These are phyloP conservation scores for Euborellia annulipes DNA, from an alignment of 1,140 invertebrate genomes.

Conservation along the genomic window DNA sequence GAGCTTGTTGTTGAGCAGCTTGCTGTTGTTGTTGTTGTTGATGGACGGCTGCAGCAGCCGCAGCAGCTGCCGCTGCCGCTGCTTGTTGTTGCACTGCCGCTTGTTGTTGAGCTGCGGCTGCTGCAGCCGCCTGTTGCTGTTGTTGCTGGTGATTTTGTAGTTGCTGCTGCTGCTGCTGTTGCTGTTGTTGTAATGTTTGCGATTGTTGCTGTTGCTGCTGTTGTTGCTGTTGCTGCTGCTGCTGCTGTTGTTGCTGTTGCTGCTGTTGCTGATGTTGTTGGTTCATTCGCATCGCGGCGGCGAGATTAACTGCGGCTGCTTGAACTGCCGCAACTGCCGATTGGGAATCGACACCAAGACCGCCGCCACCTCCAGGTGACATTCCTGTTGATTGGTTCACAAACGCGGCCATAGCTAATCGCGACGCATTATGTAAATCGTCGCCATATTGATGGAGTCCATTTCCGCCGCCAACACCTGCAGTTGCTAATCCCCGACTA, in stretches of 20 bases:
- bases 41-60: conserved; percentile 7
- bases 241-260: conserved; percentile 35
- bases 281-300: conserved; percentile 61
- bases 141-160: conserved; percentile 19
- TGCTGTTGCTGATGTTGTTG: conserved; percentile 30
- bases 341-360: conserved; percentile 24
- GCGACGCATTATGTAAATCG: conserved; percentile 50
- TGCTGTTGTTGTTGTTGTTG: conserved; percentile 38
- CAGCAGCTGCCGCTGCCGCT: conserved; percentile 15
- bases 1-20: conserved; percentile 21
- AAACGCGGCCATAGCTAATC: conserved; percentile 57
- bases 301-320: conserved; percentile 55
- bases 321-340: conserved; percentile 36
- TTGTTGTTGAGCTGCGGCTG: neutral
- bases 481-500: conserved; percentile 29
- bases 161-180: too few relatives aligned
- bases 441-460: conserved; percentile 44
- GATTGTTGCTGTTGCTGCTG: conserved; percentile 25
- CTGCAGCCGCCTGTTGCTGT: conserved; percentile 15
- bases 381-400: conserved; percentile 38
- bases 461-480: conserved; percentile 19
- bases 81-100: conserved; percentile 12
- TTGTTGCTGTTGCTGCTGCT: conserved; percentile 27
- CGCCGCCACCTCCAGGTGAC: conserved; percentile 19
- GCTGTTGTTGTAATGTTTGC: conserved; percentile 11